Evolutionary conservation across 1,140 invertebrate species (phyloP), one percentile per base, ranked within the genome.

Genomic region (Drosophila subpulchrella): DNA sequence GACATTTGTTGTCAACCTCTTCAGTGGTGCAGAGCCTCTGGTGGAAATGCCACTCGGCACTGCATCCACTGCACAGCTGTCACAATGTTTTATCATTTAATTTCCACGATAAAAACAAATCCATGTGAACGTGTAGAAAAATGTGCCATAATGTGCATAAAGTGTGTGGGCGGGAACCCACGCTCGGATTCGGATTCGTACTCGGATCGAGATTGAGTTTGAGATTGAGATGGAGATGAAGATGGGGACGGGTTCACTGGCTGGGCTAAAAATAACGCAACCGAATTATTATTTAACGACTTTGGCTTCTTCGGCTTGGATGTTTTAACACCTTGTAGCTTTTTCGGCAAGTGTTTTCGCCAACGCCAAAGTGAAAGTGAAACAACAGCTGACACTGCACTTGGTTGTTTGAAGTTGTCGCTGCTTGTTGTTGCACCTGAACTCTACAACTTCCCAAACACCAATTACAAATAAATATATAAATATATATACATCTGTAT

Each of bases 41-140:
- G 42, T 75, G 67, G 76, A 88, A 86, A 88, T 85, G 78, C 71
- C 83, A 88, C 78, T 82, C 71, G 62, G 75, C 73, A 44, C 36
- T 51, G 61, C 46, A 66, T 38, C 67, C 61, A 78, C 77, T 68
- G 83, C 82, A 70, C 78, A 84, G 84, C 85, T 88, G 84, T 89
- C 84, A 88, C 80, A 88, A 88, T 84, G 84, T 90, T 88, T 88
- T 88, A 88, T 84, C 86, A 89, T 89, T 89, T 90, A 89, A 90
- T 89, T 89, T 90, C 83, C 80, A 90, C 77, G 80, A 90, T 90
- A 81, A 89, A 81, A 84, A 90, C 78, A 82, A 81, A 89, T 84
- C 81, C 81, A 89, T 84, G 74, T 81, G 81, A 89, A 78, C 68
- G 30, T 13, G 32, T 13, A 20, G 10, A 10, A 38, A 55, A 44